phyloP scores from a whole-genome alignment of 2,797 vertebrate genomes.

The Vultur gryphus region DNA sequence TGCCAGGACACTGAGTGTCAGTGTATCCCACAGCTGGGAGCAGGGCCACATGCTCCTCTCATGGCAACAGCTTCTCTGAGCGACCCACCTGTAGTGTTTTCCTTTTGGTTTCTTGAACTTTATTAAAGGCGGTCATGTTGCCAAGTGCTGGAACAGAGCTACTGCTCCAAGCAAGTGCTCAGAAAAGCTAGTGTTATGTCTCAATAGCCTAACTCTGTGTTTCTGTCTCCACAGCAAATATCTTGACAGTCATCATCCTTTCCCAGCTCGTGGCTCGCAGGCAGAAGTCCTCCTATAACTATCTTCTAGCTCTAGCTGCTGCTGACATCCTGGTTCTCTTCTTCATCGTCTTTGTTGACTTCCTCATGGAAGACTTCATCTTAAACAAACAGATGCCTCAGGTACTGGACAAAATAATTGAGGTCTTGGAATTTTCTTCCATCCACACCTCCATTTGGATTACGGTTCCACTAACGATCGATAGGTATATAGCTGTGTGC shows the following conservation, averaged over 20 bases:
- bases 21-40: background rate
- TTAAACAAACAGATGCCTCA: slow-evolving; percentile 85
- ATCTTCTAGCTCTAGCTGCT: slow-evolving; percentile 91
- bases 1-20: background rate
- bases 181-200: background rate
- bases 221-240: slow-evolving; percentile 84
- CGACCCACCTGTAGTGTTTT: background rate
- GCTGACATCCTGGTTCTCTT: slow-evolving; percentile 94
- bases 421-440: slow-evolving; percentile 94
- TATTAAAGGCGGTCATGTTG: background rate
- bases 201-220: background rate
- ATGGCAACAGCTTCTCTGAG: background rate
- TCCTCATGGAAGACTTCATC: slow-evolving; percentile 93
- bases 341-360: slow-evolving; percentile 95
- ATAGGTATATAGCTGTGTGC: slow-evolving; percentile 94
- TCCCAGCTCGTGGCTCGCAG: slow-evolving; percentile 92
- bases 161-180: background rate
- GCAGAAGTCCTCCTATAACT: slow-evolving; percentile 98
- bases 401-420: slow-evolving; percentile 85
- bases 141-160: background rate
- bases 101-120: background rate
- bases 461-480: slow-evolving; percentile 91
- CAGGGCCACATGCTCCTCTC: background rate
- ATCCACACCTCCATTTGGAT: slow-evolving; percentile 99
- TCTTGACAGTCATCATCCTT: slow-evolving; percentile 94